Conservation (phyloP, 2,113 vertebrate genomes). For the Syrmaticus mikado region DNA sequence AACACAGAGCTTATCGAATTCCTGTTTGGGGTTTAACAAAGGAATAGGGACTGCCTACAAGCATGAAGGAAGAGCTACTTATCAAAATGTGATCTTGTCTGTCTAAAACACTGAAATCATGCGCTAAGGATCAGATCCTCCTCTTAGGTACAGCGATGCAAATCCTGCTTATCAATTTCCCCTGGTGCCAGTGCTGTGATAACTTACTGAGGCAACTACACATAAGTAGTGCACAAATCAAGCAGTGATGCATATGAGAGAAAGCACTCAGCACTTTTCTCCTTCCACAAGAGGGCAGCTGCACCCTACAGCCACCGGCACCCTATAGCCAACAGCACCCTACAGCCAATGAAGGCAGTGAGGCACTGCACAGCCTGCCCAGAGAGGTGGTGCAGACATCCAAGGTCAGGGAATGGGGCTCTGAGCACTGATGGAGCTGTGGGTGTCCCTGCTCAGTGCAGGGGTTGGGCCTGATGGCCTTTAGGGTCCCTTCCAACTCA, state of each 20-base stretch:
- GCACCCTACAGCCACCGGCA: neutral
- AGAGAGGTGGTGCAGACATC: too few species aligned
- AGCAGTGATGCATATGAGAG: fast-evolving
- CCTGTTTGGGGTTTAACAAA: neutral
- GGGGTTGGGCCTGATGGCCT: too few species aligned
- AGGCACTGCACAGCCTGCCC: too few species aligned
- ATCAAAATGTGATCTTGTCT: neutral
- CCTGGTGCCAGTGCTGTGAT: neutral
- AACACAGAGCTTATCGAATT: neutral
- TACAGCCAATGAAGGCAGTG: neutral
- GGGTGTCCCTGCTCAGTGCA: too few species aligned
- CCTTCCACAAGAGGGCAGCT: conserved; percentile 32
- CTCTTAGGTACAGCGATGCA: neutral
- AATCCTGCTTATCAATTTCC: neutral
- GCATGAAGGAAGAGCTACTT: neutral
- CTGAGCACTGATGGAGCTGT: too few species aligned
- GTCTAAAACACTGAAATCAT: neutral
- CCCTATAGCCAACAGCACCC: fast-evolving
- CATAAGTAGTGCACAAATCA: fast-evolving
- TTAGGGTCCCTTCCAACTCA: too few species aligned
- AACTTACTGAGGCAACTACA: neutral
- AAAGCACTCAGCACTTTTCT: neutral
- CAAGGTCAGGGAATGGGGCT: too few species aligned
- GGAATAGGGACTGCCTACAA: neutral
- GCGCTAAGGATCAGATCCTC: neutral